Conservation (phyloP, 2,113 vertebrate genomes). For the Datnioides undecimradiatus region DNA sequence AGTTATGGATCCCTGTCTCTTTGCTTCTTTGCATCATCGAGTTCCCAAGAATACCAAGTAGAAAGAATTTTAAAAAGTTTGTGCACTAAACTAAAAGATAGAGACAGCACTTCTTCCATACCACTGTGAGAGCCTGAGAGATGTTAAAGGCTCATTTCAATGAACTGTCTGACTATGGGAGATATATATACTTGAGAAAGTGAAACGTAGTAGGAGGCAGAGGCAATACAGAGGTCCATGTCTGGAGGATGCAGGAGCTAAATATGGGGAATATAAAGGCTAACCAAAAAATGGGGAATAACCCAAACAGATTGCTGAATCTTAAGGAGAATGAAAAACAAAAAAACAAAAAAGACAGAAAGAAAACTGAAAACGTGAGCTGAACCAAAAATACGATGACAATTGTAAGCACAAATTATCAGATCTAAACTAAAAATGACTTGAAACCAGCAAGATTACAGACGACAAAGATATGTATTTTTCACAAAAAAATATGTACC, state of each 20-base stretch:
- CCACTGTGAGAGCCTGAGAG: conserved; percentile 40
- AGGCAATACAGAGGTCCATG: conserved; percentile 35
- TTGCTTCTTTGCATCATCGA: conserved; percentile 3
- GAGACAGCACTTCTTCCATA: conserved; percentile 23
- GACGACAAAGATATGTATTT: conserved; percentile 31
- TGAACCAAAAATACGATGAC: conserved; percentile 12
- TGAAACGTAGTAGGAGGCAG: conserved; percentile 35
- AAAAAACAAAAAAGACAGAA: conserved; percentile 10
- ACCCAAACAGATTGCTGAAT: conserved; percentile 10
- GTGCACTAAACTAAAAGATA: neutral
- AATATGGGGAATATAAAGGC: conserved; percentile 16
- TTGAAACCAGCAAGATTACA: conserved; percentile 23
- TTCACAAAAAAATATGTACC: too few species aligned
- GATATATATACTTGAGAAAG: conserved; percentile 8
- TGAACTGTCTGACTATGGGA: conserved; percentile 52
- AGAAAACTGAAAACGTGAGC: neutral
- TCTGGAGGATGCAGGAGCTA: conserved; percentile 21
- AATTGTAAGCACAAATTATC: too few species aligned
- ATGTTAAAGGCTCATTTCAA: conserved; percentile 56
- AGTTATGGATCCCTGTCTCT: neutral
- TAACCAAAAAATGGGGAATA: neutral
- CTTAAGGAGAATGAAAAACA: conserved; percentile 23
- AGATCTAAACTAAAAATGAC: conserved; percentile 7
- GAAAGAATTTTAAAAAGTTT: conserved; percentile 1
- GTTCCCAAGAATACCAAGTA: neutral